Evolutionary conservation across 2,113 vertebrate genomes (phyloP).

Genomic region (Suricata suricatta): DNA sequence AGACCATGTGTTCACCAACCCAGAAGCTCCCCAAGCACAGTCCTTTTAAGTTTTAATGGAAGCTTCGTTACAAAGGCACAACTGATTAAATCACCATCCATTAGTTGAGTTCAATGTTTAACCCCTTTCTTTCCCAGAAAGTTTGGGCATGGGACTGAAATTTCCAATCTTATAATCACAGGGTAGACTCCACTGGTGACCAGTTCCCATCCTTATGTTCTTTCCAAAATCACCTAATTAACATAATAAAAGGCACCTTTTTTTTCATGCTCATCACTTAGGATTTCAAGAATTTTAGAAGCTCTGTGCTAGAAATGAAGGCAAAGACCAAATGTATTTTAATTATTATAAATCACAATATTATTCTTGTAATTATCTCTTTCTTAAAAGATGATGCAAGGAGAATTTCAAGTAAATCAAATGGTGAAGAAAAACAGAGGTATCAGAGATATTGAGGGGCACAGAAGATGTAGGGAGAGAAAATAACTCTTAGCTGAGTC

Average conservation of each 20-base stretch:
- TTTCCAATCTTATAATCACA: neutral
- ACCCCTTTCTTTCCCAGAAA: neutral
- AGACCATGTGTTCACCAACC: neutral
- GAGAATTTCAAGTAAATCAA: neutral
- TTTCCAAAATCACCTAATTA: neutral
- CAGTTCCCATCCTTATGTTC: neutral
- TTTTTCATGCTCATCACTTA: neutral
- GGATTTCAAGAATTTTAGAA: neutral
- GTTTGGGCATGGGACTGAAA: neutral
- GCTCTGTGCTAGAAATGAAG: neutral
- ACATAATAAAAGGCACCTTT: neutral
- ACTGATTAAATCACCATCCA: neutral
- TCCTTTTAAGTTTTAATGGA: neutral
- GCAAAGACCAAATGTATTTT: neutral
- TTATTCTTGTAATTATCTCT: neutral
- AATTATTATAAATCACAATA: neutral
- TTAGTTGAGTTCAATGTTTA: neutral
- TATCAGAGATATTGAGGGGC: neutral
- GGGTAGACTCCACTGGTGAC: neutral
- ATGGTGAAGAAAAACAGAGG: neutral
- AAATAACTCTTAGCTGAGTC: neutral
- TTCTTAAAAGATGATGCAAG: neutral
- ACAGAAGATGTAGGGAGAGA: neutral
- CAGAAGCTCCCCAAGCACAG: neutral
- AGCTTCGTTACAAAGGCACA: neutral